Evolutionary conservation across 2,888 invertebrate genomes (phyloP).

Genomic region (Archips crataeganus): DNA sequence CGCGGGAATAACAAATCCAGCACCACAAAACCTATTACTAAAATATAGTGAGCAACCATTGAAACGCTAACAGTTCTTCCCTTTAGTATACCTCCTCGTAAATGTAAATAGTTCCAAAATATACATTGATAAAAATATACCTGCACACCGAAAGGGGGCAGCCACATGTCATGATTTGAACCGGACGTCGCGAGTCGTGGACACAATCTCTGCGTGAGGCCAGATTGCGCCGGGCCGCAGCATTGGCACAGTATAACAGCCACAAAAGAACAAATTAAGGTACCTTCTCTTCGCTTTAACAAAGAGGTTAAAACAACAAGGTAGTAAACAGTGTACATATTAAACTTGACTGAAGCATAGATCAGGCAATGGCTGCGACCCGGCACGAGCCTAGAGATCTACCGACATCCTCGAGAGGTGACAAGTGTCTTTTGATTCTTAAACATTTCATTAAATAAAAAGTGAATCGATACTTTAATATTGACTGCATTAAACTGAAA

Average conservation of each 20-base stretch:
- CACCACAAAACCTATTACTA: slow-evolving; percentile 79
- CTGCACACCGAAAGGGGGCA: slow-evolving; percentile 63
- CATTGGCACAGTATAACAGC: slow-evolving; percentile 12
- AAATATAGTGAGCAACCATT: slow-evolving; percentile 83
- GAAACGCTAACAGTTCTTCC: slow-evolving; percentile 67
- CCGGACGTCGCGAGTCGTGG: slow-evolving; percentile 57
- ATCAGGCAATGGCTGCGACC: slow-evolving; percentile 8
- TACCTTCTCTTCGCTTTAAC: slow-evolving; percentile 4
- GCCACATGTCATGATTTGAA: slow-evolving; percentile 55
- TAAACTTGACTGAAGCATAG: neutral
- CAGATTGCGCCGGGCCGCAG: neutral
- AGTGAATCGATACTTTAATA: neutral
- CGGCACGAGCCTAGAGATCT: slow-evolving; percentile 3
- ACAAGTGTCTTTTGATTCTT: slow-evolving; percentile 25
- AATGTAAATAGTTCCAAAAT: slow-evolving; percentile 84
- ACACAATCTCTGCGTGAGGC: slow-evolving; percentile 50
- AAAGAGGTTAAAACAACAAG: neutral
- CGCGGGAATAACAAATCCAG: slow-evolving; percentile 56
- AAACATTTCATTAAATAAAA: neutral
- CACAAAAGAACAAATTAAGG: slow-evolving; percentile 10
- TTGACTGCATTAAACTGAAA: neutral
- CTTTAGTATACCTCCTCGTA: slow-evolving; percentile 60
- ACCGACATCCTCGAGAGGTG: slow-evolving; percentile 15
- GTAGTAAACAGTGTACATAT: neutral
- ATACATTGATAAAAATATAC: slow-evolving; percentile 69